Percentiles rank a stretch among this genome's conserved stretches.
Evolutionary conservation across 2,113 vertebrate genomes (phyloP).

Genomic region (Malurus alboscapulatus): DNA sequence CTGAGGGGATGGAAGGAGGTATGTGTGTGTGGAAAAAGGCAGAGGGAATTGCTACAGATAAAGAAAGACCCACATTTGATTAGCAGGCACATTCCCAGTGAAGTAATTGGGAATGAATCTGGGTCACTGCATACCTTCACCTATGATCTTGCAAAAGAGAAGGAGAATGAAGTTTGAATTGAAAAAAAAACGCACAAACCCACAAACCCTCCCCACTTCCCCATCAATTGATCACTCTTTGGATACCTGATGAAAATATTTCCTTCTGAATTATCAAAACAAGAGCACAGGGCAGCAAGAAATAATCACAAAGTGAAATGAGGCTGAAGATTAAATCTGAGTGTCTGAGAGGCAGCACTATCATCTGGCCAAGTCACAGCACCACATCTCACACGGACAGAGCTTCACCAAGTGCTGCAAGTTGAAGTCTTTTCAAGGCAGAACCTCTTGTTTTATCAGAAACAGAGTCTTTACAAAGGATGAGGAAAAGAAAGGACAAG

Average conservation of each 20-base stretch:
- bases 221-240: not conserved
- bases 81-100: not conserved
- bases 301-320: not conserved
- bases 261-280: not conserved
- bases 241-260: not conserved
- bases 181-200: rapidly evolving
- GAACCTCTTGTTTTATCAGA: not conserved
- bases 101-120: not conserved
- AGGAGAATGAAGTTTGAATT: not conserved
- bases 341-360: not conserved
- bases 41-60: not conserved
- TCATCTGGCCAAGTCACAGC: not conserved
- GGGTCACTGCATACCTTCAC: not conserved
- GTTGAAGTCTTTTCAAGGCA: not conserved
- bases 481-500: not conserved
- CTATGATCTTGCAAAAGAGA: not conserved
- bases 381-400: not conserved
- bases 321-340: not conserved
- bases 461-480: not conserved
- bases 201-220: no score
- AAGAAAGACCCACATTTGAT: not conserved
- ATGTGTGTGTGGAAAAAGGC: rapidly evolving
- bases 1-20: not conserved
- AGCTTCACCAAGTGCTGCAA: not conserved
- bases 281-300: not conserved